Conservation (phyloP, 2,797 vertebrate genomes). For the Schizopygopsis pylzovi region DNA sequence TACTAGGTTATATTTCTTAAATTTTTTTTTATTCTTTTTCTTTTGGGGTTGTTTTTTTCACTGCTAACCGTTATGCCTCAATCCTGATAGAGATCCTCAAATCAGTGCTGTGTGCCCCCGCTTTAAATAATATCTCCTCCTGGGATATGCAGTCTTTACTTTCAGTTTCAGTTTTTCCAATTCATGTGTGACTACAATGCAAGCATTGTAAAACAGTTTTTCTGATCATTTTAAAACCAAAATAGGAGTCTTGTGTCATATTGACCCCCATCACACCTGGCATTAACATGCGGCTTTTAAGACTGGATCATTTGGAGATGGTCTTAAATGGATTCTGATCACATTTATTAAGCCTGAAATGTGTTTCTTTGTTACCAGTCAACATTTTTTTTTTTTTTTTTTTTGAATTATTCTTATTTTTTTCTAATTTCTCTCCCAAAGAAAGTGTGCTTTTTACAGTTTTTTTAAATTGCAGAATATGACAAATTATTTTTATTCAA, state of each 20-base stretch:
- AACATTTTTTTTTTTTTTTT: background rate
- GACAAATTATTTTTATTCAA: background rate
- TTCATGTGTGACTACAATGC: constrained; percentile 3
- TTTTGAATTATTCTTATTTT: background rate
- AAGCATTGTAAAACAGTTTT: background rate
- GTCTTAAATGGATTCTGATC: background rate
- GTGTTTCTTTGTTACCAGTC: background rate
- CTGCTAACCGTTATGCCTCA: background rate
- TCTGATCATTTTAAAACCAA: background rate
- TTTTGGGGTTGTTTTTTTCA: background rate
- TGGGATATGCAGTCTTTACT: background rate
- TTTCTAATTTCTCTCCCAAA: background rate
- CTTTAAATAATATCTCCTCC: background rate
- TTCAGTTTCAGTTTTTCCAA: background rate
- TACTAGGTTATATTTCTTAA: background rate
- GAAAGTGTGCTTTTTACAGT: background rate
- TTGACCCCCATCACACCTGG: constrained; percentile 8
- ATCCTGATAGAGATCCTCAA: background rate
- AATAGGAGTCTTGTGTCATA: background rate
- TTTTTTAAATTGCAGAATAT: background rate
- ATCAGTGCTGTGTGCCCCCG: background rate
- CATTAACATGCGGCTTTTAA: background rate
- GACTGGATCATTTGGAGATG: background rate
- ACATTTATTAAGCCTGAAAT: background rate
- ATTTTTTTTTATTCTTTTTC: background rate